These are phyloP conservation scores for Elegia similella DNA, from an alignment of 2,888 invertebrate genomes.

Conservation along the genomic window DNA sequence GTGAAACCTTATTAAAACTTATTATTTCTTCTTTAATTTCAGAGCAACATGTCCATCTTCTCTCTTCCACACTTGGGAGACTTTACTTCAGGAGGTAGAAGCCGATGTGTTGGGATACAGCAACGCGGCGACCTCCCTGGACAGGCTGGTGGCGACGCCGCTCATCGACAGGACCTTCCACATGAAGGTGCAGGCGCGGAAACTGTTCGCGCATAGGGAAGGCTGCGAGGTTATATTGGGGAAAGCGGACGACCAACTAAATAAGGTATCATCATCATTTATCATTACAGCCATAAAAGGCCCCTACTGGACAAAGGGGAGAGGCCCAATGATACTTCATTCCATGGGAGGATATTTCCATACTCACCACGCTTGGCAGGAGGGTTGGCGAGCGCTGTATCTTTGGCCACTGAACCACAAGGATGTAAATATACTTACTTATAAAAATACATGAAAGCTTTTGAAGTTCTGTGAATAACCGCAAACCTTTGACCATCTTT, in stretches of 20 bases:
- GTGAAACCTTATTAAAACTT: too few species aligned
- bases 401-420: too few species aligned
- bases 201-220: slow-evolving; percentile 94
- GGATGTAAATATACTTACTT: too few species aligned
- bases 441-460: too few species aligned
- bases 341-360: too few species aligned
- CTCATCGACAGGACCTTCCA: slow-evolving; percentile 93
- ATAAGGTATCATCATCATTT: too few species aligned
- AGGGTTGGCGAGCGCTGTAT: too few species aligned
- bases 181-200: slow-evolving; percentile 94
- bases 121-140: slow-evolving; percentile 91
- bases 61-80: slow-evolving; percentile 95
- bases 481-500: background rate
- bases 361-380: too few species aligned
- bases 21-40: slow-evolving; percentile 33
- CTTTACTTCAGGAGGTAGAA: slow-evolving; percentile 93
- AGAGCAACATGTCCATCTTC: slow-evolving; percentile 89
- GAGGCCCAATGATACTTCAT: too few species aligned
- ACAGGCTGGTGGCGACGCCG: slow-evolving; percentile 89
- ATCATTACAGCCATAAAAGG: too few species aligned
- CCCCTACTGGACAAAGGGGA: too few species aligned
- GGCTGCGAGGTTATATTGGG: slow-evolving; percentile 93
- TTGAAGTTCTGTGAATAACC: background rate
- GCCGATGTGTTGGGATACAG: slow-evolving; percentile 92
- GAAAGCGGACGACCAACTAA: slow-evolving; percentile 86